These are phyloP conservation scores for Myotis vivesi DNA, from an alignment of 2,797 vertebrate genomes.

Conservation along the genomic window DNA sequence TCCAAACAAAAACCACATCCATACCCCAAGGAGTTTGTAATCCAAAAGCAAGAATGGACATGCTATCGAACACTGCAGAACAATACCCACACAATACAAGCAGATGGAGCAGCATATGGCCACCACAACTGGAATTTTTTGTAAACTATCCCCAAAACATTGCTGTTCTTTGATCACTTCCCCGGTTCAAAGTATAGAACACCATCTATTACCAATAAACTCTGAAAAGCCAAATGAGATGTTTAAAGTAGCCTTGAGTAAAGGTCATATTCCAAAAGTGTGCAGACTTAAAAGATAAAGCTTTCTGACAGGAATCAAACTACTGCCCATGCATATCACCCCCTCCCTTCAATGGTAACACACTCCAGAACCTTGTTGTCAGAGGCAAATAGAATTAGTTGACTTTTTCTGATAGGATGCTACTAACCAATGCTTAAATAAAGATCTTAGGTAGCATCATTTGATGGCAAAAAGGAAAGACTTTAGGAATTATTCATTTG, in stretches of 20 bases:
- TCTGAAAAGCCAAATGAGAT: conserved; percentile 61
- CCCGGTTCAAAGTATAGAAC: conserved; percentile 75
- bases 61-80: conserved; percentile 42
- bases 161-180: conserved; percentile 77
- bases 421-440: conserved; percentile 15
- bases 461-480: background rate
- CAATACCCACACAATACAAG: conserved; percentile 50
- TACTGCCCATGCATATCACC: background rate
- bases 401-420: conserved; percentile 1
- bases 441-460: conserved; percentile 1
- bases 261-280: conserved; percentile 45
- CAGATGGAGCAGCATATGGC: conserved; percentile 61
- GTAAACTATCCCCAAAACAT: conserved; percentile 76
- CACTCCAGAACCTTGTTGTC: background rate
- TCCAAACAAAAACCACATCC: background rate
- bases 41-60: conserved; percentile 54
- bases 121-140: conserved; percentile 60
- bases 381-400: background rate
- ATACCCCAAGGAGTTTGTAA: conserved; percentile 50
- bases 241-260: conserved; percentile 35
- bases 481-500: background rate
- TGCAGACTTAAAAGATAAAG: conserved; percentile 8
- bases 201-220: conserved; percentile 75
- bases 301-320: background rate
- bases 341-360: background rate